Conservation (phyloP, 2,113 vertebrate species). For the Crypturellus undulatus region DNA sequence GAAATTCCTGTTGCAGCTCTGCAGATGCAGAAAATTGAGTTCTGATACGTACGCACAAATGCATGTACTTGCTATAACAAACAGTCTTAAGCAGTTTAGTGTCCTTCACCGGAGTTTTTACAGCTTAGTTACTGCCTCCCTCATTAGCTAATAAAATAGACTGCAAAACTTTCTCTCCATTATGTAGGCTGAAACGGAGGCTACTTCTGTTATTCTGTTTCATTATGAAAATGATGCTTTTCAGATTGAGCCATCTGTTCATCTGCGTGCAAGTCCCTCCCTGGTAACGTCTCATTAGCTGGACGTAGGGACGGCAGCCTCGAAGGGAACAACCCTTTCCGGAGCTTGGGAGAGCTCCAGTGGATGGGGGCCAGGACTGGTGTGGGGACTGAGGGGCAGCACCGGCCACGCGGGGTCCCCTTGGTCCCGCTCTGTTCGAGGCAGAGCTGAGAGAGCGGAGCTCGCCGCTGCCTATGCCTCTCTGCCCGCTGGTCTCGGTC, state of each 20-base stretch:
- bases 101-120: slow-evolving; percentile 17
- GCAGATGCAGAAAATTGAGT: not conserved
- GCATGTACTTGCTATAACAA: not conserved
- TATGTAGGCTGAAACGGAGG: not conserved
- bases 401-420: not conserved
- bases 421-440: too few relatives aligned
- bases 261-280: not conserved
- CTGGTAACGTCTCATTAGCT: not conserved
- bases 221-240: not conserved
- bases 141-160: slow-evolving; percentile 36
- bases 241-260: not conserved
- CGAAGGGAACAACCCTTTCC: not conserved
- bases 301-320: not conserved
- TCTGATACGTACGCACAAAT: not conserved
- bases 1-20: slow-evolving; percentile 6
- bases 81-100: slow-evolving; percentile 6
- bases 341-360: not conserved
- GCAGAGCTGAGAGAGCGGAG: too few relatives aligned
- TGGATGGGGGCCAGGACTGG: too few relatives aligned
- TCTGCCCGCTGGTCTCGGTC: not conserved
- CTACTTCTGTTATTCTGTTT: not conserved
- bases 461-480: too few relatives aligned
- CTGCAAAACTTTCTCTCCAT: not conserved
- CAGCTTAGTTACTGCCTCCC: slow-evolving; percentile 8
- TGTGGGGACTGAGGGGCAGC: not conserved